phyloP scores from a whole-genome alignment of 2,797 vertebrate genomes.

The Poecilia picta region DNA sequence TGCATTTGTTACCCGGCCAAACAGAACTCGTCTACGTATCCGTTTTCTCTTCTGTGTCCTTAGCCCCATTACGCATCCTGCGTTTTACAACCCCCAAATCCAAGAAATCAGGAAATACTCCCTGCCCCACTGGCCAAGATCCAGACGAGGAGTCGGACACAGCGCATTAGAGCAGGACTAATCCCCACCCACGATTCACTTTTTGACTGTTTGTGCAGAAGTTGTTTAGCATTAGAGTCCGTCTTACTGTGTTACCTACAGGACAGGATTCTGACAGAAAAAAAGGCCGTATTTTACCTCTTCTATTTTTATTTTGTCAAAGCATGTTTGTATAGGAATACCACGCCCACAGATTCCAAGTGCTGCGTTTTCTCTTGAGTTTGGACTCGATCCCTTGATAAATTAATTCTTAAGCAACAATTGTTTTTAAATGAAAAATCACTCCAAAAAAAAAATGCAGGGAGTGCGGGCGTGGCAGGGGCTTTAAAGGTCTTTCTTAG shows the following conservation, averaged over 20 bases:
- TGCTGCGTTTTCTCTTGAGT: constrained; percentile 92
- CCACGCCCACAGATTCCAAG: constrained; percentile 86
- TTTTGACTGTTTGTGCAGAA: constrained; percentile 1
- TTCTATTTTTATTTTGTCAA: background rate
- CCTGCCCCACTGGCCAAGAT: constrained; percentile 82
- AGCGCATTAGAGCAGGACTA: constrained; percentile 60
- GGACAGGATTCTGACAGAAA: background rate
- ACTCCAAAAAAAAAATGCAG: background rate
- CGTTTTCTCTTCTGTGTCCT: constrained; percentile 64
- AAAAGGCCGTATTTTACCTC: background rate
- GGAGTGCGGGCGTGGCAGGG: background rate
- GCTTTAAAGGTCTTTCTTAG: background rate
- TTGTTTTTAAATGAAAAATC: background rate
- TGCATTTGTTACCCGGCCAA: constrained; percentile 69
- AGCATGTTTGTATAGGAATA: background rate
- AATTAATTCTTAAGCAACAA: constrained; percentile 44
- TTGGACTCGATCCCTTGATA: constrained; percentile 85
- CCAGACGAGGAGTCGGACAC: constrained; percentile 80
- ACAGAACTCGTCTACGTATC: constrained; percentile 80
- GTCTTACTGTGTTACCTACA: background rate
- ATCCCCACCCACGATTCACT: constrained; percentile 72
- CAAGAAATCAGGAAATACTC: constrained; percentile 77
- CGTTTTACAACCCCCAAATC: constrained; percentile 29
- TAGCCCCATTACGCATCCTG: constrained; percentile 44
- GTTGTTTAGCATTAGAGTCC: background rate